These are phyloP conservation scores for Rugalucina vietnamica DNA, from an alignment of 2,888 invertebrate genomes.

Conservation along the genomic window DNA sequence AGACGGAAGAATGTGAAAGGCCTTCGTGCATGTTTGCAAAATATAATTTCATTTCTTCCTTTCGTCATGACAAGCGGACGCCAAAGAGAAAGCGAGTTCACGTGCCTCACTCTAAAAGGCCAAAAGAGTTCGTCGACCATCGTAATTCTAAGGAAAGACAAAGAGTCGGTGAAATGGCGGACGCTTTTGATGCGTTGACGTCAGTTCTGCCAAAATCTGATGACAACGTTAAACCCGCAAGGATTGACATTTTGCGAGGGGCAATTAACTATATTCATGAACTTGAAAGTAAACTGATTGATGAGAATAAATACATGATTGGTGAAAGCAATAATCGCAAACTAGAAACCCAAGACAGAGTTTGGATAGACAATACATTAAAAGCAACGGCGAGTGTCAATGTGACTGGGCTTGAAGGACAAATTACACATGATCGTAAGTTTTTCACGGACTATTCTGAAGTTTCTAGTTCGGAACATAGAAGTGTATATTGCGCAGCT, in stretches of 20 bases:
- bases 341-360: too few species aligned
- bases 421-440: too few species aligned
- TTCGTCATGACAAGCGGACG: background rate
- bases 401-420: too few species aligned
- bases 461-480: too few species aligned
- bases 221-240: background rate
- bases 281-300: background rate
- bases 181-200: background rate
- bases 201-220: background rate
- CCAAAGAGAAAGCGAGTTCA: background rate
- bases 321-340: too few species aligned
- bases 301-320: too few species aligned
- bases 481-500: too few species aligned
- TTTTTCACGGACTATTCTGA: too few species aligned
- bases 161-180: background rate
- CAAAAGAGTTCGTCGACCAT: background rate
- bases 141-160: conserved; percentile 3
- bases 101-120: background rate
- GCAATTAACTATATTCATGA: background rate
- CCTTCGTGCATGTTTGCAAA: background rate
- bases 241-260: background rate
- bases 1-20: background rate
- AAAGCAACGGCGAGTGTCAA: too few species aligned
- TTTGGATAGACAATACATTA: too few species aligned
- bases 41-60: background rate